Conservation (phyloP, 2,113 vertebrate genomes). For the Lepus americanus region DNA sequence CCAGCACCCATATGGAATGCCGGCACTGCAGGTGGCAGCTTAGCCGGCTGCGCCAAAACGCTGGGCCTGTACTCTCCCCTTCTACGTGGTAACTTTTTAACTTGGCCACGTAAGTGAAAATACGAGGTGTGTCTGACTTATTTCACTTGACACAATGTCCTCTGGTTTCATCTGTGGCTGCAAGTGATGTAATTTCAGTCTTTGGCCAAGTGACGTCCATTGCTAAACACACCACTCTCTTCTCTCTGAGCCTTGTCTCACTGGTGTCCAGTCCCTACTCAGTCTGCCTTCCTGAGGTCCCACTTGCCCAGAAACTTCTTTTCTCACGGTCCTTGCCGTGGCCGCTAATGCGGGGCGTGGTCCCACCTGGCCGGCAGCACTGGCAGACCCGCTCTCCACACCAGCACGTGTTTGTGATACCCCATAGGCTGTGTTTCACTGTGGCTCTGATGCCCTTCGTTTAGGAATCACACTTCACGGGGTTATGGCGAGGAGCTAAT, state of each 20-base stretch:
- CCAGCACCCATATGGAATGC: no score
- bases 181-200: no score
- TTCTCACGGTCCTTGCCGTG: rapidly evolving
- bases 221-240: background rate
- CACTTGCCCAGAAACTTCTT: rapidly evolving
- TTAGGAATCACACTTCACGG: background rate
- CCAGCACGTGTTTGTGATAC: background rate
- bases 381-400: rapidly evolving
- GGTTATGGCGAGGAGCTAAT: background rate
- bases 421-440: background rate
- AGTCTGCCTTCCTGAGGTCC: rapidly evolving
- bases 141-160: no score
- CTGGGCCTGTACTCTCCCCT: no score
- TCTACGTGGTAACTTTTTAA: no score
- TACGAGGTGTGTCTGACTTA: no score
- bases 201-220: no score
- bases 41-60: no score
- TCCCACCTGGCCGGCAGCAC: background rate
- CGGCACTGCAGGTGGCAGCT: no score
- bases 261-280: background rate
- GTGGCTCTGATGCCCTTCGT: background rate
- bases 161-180: no score
- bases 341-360: rapidly evolving
- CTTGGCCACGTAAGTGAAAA: no score
- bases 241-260: background rate